A percentile compares a stretch with the other conserved stretches of the same genome.
Conservation (phyloP, 2,113 vertebrate genomes). For the Pithys albifrons region DNA sequence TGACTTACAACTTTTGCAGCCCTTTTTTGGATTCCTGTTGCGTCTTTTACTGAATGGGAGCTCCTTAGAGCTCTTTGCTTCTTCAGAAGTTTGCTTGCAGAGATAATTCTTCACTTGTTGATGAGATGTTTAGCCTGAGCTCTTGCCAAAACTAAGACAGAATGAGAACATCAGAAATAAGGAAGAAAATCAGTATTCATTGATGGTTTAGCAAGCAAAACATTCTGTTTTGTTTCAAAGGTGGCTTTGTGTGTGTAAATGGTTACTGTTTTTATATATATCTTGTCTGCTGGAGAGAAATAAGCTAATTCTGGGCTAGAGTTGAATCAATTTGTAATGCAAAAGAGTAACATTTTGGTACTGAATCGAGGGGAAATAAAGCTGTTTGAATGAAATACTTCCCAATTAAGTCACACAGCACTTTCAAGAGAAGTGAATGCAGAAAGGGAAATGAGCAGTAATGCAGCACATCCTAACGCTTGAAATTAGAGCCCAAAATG, state of each 20-base stretch:
- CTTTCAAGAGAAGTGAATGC: neutral
- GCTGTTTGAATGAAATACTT: neutral
- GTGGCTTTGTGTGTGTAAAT: neutral
- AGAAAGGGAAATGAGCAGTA: neutral
- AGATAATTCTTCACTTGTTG: constrained; percentile 6
- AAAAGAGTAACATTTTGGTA: neutral
- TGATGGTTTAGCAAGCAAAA: neutral
- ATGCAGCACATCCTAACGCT: neutral
- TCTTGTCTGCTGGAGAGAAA: neutral
- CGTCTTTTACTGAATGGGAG: neutral
- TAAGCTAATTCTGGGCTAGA: neutral
- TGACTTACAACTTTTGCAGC: neutral
- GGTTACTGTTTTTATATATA: neutral
- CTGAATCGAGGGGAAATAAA: neutral
- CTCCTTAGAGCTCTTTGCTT: neutral
- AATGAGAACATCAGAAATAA: constrained; percentile 54
- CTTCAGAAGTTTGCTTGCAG: neutral
- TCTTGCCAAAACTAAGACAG: constrained; percentile 57
- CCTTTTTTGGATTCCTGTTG: neutral
- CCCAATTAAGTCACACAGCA: neutral
- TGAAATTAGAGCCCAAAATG: neutral
- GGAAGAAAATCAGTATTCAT: constrained; percentile 20
- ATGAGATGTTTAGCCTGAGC: neutral
- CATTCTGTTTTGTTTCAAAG: neutral
- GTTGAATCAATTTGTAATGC: neutral